phyloP scores from a whole-genome alignment of 2,113 vertebrate species.

The Thamnaconus septentrionalis region DNA sequence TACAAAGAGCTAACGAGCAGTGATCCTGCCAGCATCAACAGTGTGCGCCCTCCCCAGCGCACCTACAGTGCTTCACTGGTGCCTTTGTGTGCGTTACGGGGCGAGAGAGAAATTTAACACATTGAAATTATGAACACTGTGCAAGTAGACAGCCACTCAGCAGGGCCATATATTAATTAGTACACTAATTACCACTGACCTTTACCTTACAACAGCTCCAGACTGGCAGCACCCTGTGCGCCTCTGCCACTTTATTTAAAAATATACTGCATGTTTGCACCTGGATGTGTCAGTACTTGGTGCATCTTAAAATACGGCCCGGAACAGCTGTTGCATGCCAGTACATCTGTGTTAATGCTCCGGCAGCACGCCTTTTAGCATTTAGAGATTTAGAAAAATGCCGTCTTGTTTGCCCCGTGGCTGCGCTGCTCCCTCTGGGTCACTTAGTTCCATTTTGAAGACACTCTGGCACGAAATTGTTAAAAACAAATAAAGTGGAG shows the following conservation, averaged over 20 bases:
- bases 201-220: constrained; percentile 38
- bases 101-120: constrained; percentile 1
- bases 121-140: constrained; percentile 31
- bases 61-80: no score
- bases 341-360: constrained; percentile 3
- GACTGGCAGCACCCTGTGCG: constrained; percentile 21
- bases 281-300: constrained; percentile 23
- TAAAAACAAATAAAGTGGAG: not conserved
- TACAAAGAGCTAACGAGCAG: no score
- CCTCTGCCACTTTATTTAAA: constrained; percentile 34
- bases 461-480: no score
- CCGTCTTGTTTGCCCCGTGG: not conserved
- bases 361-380: constrained; percentile 1
- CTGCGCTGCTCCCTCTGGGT: not conserved
- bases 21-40: no score
- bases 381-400: not conserved
- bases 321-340: constrained; percentile 19
- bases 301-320: constrained; percentile 13
- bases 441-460: not conserved
- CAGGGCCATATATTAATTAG: constrained; percentile 52
- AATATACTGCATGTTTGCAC: constrained; percentile 30
- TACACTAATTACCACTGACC: constrained; percentile 45
- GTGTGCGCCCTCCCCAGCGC: no score
- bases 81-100: not conserved
- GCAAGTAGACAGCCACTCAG: constrained; percentile 31